These are phyloP conservation scores for Syngnathus floridae DNA, from an alignment of 2,113 vertebrate genomes.

Conservation along the genomic window DNA sequence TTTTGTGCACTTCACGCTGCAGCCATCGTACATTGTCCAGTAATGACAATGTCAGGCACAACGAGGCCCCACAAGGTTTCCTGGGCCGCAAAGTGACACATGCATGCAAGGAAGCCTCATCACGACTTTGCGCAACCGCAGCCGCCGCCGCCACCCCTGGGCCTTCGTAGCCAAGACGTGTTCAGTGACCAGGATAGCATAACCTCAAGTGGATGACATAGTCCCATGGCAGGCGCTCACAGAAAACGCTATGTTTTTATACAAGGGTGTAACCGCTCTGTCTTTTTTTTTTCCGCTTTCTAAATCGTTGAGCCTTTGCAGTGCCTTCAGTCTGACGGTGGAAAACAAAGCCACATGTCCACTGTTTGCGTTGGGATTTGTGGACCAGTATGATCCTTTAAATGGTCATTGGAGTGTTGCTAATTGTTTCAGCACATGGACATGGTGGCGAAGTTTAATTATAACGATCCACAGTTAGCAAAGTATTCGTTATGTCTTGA, in stretches of 20 bases:
- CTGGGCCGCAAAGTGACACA: constrained; percentile 59
- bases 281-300: neutral
- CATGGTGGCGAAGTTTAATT: neutral
- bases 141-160: constrained; percentile 37
- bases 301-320: constrained; percentile 35
- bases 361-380: constrained; percentile 25
- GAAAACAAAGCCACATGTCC: constrained; percentile 27
- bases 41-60: constrained; percentile 59
- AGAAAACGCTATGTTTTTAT: constrained; percentile 40
- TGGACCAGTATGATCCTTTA: constrained; percentile 11
- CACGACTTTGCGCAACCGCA: constrained; percentile 36
- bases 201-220: constrained; percentile 59
- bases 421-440: constrained; percentile 14
- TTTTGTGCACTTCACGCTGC: constrained; percentile 54
- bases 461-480: neutral
- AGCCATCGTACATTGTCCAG: constrained; percentile 55
- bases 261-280: constrained; percentile 41
- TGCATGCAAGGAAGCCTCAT: constrained; percentile 50
- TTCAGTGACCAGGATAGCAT: constrained; percentile 48
- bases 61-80: constrained; percentile 35
- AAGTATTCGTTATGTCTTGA: neutral
- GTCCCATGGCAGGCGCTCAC: constrained; percentile 48
- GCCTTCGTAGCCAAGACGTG: constrained; percentile 49
- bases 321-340: constrained; percentile 29
- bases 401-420: constrained; percentile 14